A percentile compares a stretch with the other conserved stretches of the same genome.
phyloP scores from a whole-genome alignment of 2,888 invertebrate species.

The Hirtodrosophila cameraria region DNA sequence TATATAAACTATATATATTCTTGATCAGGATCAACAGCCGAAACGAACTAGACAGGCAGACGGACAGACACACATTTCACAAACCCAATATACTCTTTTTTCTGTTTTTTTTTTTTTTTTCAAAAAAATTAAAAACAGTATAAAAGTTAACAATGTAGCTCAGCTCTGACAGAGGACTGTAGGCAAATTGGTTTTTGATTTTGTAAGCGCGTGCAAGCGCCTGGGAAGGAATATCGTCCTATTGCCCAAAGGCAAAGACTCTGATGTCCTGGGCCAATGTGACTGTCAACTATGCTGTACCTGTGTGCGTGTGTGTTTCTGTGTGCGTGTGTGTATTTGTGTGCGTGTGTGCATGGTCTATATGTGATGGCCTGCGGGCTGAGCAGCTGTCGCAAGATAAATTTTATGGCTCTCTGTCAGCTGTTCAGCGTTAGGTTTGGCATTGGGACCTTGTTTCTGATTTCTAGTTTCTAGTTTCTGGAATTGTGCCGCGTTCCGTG shows the following conservation, averaged over 20 bases:
- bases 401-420: slow-evolving; percentile 36
- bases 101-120: too few species aligned
- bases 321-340: slow-evolving; percentile 5
- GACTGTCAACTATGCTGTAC: not conserved
- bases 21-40: too few species aligned
- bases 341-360: not conserved
- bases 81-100: too few species aligned
- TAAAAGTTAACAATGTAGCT: too few species aligned
- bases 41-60: too few species aligned
- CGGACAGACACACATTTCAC: too few species aligned
- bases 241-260: slow-evolving; percentile 35
- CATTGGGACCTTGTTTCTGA: slow-evolving; percentile 20
- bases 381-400: slow-evolving; percentile 53
- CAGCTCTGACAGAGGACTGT: slow-evolving; percentile 21
- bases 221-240: slow-evolving; percentile 44
- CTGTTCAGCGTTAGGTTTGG: slow-evolving; percentile 1
- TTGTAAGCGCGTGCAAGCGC: slow-evolving; percentile 46
- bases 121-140: too few species aligned
- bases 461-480: slow-evolving; percentile 12
- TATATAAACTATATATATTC: too few species aligned
- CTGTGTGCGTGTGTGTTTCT: not conserved
- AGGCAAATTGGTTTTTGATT: slow-evolving; percentile 75
- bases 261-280: slow-evolving; percentile 14
- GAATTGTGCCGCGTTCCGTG: slow-evolving; percentile 3
- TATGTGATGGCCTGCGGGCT: slow-evolving; percentile 23